Conservation (phyloP, 2,888 invertebrate genomes). For the Eupithecia tripunctaria region DNA sequence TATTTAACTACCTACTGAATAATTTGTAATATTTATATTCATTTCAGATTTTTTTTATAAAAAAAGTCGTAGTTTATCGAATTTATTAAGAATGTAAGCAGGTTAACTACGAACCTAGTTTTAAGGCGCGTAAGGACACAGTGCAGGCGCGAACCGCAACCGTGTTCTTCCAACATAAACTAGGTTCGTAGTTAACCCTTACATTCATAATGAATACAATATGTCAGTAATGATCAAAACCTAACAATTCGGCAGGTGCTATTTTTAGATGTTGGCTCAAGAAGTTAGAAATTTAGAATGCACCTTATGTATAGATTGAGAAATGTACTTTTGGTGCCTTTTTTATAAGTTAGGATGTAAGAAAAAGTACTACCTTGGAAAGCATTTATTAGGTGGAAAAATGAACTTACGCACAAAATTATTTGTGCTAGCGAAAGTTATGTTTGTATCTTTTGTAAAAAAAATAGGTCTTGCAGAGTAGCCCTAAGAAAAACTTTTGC, state of each 20-base stretch:
- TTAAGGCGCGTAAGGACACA: too few relatives aligned
- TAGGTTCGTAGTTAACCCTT: too few relatives aligned
- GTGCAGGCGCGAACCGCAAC: too few relatives aligned
- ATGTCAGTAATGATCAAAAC: neutral
- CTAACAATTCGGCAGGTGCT: neutral
- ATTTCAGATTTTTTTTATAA: too few relatives aligned
- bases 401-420: neutral
- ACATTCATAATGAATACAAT: too few relatives aligned
- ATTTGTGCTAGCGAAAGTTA: neutral
- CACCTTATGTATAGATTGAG: neutral
- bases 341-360: neutral
- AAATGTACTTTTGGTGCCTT: neutral
- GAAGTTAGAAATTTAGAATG: neutral
- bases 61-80: too few relatives aligned
- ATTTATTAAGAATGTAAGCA: too few relatives aligned
- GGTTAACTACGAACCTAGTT: too few relatives aligned
- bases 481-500: conserved; percentile 2
- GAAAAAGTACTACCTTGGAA: neutral
- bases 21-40: neutral
- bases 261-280: neutral
- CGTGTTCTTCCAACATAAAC: too few relatives aligned
- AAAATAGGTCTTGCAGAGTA: conserved; percentile 14
- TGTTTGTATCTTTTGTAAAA: neutral
- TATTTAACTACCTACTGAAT: neutral
- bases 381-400: neutral